Percentiles rank a stretch among this genome's conserved stretches.
phyloP scores from a whole-genome alignment of 2,113 vertebrate genomes.

The Amphilophus citrinellus region DNA sequence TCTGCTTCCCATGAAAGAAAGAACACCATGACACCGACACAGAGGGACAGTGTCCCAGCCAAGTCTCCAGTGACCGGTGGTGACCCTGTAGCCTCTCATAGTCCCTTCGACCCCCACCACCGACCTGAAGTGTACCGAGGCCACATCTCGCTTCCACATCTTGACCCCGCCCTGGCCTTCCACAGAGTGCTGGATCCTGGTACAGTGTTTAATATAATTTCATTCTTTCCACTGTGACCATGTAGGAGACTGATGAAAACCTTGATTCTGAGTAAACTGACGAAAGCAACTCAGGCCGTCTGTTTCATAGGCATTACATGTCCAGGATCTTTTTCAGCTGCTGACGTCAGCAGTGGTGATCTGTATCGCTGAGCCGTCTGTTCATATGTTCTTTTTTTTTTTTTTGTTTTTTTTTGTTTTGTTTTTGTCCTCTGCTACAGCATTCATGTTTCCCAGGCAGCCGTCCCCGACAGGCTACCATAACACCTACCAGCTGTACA shows the following conservation, averaged over 20 bases:
- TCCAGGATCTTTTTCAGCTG: slow-evolving; percentile 42
- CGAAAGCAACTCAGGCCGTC: slow-evolving; percentile 9
- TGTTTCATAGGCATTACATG: slow-evolving; percentile 49
- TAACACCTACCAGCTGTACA: slow-evolving; percentile 97
- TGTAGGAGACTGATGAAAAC: slow-evolving; percentile 3
- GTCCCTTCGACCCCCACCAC: slow-evolving; percentile 94
- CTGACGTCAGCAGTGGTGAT: slow-evolving; percentile 59
- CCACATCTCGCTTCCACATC: slow-evolving; percentile 87
- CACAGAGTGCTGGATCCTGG: slow-evolving; percentile 93
- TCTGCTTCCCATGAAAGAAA: slow-evolving; percentile 92
- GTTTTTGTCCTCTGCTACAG: slow-evolving; percentile 74
- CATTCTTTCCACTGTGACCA: background rate
- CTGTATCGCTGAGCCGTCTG: slow-evolving; percentile 57
- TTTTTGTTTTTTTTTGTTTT: slow-evolving; percentile 14
- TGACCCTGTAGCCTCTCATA: slow-evolving; percentile 90
- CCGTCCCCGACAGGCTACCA: slow-evolving; percentile 94
- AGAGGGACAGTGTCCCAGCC: slow-evolving; percentile 90
- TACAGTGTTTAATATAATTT: slow-evolving; percentile 63
- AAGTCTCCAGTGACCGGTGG: slow-evolving; percentile 93
- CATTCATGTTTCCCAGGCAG: slow-evolving; percentile 96
- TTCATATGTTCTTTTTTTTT: slow-evolving; percentile 31
- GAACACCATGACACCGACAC: slow-evolving; percentile 91
- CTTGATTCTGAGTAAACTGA: slow-evolving; percentile 18
- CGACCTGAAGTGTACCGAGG: slow-evolving; percentile 90
- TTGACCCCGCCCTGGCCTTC: slow-evolving; percentile 91